A percentile compares a stretch with the other conserved stretches of the same genome.
phyloP scores from a whole-genome alignment of 2,888 invertebrate genomes.

The Nemurella pictetii region DNA sequence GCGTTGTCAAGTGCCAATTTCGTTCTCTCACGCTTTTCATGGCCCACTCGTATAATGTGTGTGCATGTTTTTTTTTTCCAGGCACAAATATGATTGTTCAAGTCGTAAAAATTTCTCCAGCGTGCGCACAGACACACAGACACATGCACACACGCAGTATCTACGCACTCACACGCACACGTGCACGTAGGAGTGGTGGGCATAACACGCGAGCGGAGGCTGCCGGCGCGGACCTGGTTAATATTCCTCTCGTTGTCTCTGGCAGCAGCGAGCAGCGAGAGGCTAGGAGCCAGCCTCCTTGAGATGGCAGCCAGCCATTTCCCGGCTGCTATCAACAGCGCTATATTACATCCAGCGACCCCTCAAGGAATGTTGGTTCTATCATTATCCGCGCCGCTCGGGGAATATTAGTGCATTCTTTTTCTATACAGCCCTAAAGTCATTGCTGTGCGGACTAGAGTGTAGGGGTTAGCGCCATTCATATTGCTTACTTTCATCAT shows the following conservation, averaged over 20 bases:
- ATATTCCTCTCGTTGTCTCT: not conserved
- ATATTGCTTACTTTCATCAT: not conserved
- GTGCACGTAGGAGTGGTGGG: no score
- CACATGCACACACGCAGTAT: not conserved
- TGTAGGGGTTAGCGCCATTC: not conserved
- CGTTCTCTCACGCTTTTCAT: not conserved
- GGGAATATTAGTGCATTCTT: slow-evolving; percentile 10
- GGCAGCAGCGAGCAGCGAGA: not conserved
- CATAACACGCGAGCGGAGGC: not conserved
- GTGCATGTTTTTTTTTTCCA: not conserved
- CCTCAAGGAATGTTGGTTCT: not conserved
- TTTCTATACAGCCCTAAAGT: not conserved
- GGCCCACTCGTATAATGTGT: not conserved
- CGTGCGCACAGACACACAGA: not conserved
- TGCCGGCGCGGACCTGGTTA: not conserved
- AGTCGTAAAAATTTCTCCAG: not conserved
- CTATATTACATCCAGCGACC: not conserved
- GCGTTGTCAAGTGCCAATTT: not conserved
- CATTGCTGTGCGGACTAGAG: not conserved
- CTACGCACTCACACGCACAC: no score
- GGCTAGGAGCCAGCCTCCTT: not conserved
- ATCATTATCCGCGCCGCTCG: not conserved
- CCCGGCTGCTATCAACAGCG: not conserved
- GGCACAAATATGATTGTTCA: not conserved
- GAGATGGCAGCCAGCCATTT: not conserved